Conservation (phyloP, 2,797 vertebrate species). For the Dermochelys coriacea region DNA sequence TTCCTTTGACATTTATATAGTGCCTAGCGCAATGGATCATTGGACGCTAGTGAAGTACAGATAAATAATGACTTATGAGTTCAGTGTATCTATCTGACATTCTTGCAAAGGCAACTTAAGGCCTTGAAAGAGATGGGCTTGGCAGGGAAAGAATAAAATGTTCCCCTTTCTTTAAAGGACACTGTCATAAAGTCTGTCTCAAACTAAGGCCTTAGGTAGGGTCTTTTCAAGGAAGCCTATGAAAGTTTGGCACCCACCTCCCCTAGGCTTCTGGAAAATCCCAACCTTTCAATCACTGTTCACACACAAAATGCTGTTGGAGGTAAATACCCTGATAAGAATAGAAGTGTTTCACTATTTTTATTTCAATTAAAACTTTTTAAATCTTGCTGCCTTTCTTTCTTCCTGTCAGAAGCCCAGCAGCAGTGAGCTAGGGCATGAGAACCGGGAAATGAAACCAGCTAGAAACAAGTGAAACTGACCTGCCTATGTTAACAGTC, state of each 20-base stretch:
- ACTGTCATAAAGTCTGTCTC: not conserved
- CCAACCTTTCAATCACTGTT: not conserved
- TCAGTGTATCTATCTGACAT: not conserved
- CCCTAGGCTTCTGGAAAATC: not conserved
- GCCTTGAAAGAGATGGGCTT: not conserved
- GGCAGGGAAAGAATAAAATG: not conserved
- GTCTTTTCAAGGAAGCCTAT: not conserved
- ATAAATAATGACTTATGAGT: not conserved
- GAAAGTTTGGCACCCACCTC: not conserved
- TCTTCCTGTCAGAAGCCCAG: not conserved
- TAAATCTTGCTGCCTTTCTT: not conserved
- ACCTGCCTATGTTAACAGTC: not conserved
- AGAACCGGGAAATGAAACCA: not conserved
- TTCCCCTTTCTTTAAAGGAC: not conserved
- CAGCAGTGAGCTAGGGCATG: not conserved
- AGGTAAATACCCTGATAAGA: not conserved
- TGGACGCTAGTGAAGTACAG: not conserved
- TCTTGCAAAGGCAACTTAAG: not conserved
- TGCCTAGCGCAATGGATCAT: not conserved
- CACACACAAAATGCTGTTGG: not conserved
- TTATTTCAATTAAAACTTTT: not conserved
- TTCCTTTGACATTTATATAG: not conserved
- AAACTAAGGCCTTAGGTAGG: not conserved
- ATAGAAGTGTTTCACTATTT: not conserved
- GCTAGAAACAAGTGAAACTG: not conserved